Percentiles rank a stretch among this genome's conserved stretches.
These are phyloP conservation scores for Subacronicta megacephala DNA, from an alignment of 2,888 invertebrate genomes.

Conservation along the genomic window DNA sequence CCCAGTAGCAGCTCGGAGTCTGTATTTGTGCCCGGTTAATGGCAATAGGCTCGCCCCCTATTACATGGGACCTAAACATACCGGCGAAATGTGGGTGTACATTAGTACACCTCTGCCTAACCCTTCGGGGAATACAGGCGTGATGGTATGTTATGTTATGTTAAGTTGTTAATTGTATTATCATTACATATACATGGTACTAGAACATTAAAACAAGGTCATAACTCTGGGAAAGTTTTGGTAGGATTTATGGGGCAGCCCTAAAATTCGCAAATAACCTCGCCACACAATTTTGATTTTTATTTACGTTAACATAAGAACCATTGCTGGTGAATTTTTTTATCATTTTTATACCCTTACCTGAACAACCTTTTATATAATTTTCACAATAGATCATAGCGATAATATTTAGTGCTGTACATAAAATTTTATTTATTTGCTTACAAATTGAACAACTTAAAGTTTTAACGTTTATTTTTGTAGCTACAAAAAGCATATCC, in stretches of 20 bases:
- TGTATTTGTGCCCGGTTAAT: too few species aligned
- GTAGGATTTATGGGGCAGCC: constrained; percentile 12
- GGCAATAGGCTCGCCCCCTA: too few species aligned
- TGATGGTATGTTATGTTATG: too few species aligned
- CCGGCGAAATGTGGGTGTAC: too few species aligned
- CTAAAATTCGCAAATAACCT: constrained; percentile 9
- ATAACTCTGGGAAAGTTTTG: constrained; percentile 23
- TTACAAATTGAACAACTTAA: constrained; percentile 34
- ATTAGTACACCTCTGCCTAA: too few species aligned
- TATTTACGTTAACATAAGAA: background rate
- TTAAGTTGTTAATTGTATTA: too few species aligned
- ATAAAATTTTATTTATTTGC: constrained; percentile 39
- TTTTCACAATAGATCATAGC: constrained; percentile 19
- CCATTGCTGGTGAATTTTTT: background rate
- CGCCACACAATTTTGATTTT: constrained; percentile 26
- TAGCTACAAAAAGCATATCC: too few species aligned
- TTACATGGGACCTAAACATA: too few species aligned
- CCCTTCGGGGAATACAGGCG: too few species aligned
- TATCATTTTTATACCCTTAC: constrained; percentile 38
- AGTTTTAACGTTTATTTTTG: background rate
- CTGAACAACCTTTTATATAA: constrained; percentile 32
- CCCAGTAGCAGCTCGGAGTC: too few species aligned
- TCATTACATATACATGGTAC: too few species aligned
- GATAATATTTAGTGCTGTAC: constrained; percentile 19
- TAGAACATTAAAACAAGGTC: constrained; percentile 10